A percentile compares a stretch with the other conserved stretches of the same genome.
phyloP scores from a whole-genome alignment of 2,113 vertebrate genomes.

The Sigmodon hispidus region DNA sequence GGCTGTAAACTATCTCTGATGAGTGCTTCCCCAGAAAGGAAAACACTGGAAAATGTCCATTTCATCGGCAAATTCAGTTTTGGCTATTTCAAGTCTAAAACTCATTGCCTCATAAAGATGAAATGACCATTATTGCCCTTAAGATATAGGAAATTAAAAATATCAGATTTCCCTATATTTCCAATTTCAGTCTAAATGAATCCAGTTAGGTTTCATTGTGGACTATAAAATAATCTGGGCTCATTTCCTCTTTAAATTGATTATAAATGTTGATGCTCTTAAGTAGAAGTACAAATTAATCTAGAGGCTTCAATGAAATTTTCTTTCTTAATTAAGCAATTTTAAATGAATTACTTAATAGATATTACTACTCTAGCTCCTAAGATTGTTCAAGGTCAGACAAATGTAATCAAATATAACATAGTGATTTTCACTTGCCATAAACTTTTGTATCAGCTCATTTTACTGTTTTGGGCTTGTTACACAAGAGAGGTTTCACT shows the following conservation, averaged over 20 bases:
- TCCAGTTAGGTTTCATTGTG: constrained; percentile 76
- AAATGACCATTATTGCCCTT: constrained; percentile 71
- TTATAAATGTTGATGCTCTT: constrained; percentile 80
- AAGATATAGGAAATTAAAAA: constrained; percentile 78
- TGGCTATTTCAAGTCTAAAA: constrained; percentile 69
- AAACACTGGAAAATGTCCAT: background rate
- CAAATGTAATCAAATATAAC: constrained; percentile 78
- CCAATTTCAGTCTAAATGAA: constrained; percentile 74
- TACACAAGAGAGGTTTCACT: constrained; percentile 42
- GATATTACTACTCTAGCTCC: constrained; percentile 71
- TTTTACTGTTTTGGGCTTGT: constrained; percentile 58
- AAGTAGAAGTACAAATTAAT: constrained; percentile 81
- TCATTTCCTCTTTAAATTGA: constrained; percentile 80
- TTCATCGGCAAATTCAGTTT: constrained; percentile 52
- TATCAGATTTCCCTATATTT: constrained; percentile 73
- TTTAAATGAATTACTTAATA: constrained; percentile 78
- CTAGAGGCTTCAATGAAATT: constrained; percentile 76
- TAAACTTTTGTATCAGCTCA: constrained; percentile 57
- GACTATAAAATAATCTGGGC: constrained; percentile 73
- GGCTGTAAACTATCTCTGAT: background rate
- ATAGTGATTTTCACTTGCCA: constrained; percentile 61
- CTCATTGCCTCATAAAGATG: constrained; percentile 65
- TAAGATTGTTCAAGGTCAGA: constrained; percentile 70
- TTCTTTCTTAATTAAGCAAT: constrained; percentile 81
- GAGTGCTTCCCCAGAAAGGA: background rate